Evolutionary conservation across 2,888 invertebrate species (phyloP).

Genomic region (Nectonema munidae): DNA sequence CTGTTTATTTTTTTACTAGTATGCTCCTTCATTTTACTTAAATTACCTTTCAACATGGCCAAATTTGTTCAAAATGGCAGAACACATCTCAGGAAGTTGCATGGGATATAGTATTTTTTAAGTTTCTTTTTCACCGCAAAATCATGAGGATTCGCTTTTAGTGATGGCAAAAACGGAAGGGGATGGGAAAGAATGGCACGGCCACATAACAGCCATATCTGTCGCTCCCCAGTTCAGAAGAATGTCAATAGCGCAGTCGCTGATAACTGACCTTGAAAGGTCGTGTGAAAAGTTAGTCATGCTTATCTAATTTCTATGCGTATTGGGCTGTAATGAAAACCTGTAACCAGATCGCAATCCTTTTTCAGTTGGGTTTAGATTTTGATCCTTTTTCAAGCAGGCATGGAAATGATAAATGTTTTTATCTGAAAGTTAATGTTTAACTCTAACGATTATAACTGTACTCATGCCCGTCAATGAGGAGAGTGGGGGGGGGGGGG

Average conservation of each 20-base stretch:
- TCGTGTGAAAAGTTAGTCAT: slow-evolving; percentile 44
- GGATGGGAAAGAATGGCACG: slow-evolving; percentile 77
- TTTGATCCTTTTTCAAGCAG: too few relatives aligned
- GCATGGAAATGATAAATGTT: too few relatives aligned
- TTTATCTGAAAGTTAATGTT: too few relatives aligned
- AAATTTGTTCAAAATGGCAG: slow-evolving; percentile 84
- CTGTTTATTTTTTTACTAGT: slow-evolving; percentile 25
- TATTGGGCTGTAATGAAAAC: slow-evolving; percentile 16
- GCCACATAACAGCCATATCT: slow-evolving; percentile 85
- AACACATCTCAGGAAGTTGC: slow-evolving; percentile 69
- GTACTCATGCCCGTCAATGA: too few relatives aligned
- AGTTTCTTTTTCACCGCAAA: background rate
- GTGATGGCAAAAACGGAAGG: slow-evolving; percentile 99
- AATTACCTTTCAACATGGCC: slow-evolving; percentile 94
- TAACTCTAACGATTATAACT: too few relatives aligned
- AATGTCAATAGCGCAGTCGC: slow-evolving; percentile 52
- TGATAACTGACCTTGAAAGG: slow-evolving; percentile 75
- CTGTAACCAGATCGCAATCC: slow-evolving; percentile 13
- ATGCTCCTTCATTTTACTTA: slow-evolving; percentile 43
- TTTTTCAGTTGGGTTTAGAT: background rate
- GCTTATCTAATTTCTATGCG: background rate
- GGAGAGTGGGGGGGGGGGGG: too few relatives aligned
- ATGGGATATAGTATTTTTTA: slow-evolving; percentile 66
- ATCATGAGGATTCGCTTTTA: slow-evolving; percentile 24
- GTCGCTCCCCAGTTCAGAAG: slow-evolving; percentile 73